Percentiles rank a stretch among this genome's conserved stretches.
Conservation (phyloP, 2,888 invertebrate species). For the Periphyllus acericola region DNA sequence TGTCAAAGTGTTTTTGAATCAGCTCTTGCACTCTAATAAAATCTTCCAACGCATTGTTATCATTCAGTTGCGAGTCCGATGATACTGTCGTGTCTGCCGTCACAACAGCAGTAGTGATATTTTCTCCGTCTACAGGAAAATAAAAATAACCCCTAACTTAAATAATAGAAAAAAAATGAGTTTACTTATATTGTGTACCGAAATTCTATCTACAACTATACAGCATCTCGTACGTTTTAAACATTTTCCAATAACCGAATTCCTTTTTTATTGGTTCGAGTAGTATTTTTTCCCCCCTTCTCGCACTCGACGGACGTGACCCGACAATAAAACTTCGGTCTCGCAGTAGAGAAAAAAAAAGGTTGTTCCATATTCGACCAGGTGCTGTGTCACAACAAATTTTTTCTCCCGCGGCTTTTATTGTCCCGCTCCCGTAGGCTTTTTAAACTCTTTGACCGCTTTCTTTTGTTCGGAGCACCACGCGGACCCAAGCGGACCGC, state of each 20-base stretch:
- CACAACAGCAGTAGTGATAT: not conserved
- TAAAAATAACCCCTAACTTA: constrained; percentile 1
- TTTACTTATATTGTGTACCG: constrained; percentile 20
- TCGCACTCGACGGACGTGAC: not conserved
- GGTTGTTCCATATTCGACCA: constrained; percentile 29
- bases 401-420: constrained; percentile 9
- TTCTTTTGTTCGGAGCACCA: not conserved
- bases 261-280: constrained; percentile 12
- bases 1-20: constrained; percentile 50
- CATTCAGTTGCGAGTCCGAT: constrained; percentile 14
- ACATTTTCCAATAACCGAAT: constrained; percentile 36
- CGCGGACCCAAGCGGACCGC: not conserved
- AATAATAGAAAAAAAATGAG: constrained; percentile 13
- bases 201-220: constrained; percentile 34
- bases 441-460: constrained; percentile 23
- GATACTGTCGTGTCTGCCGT: constrained; percentile 24
- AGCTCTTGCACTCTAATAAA: not conserved
- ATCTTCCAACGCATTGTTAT: constrained; percentile 4
- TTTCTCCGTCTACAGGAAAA: constrained; percentile 14
- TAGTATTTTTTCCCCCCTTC: not conserved
- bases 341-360: not conserved
- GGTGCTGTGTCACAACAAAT: constrained; percentile 16
- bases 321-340: constrained; percentile 12
- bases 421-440: not conserved
- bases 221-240: constrained; percentile 14